Percentiles rank a stretch among this genome's conserved stretches.
phyloP scores from a whole-genome alignment of 2,888 invertebrate species.

The Acanthosepion lycidas region DNA sequence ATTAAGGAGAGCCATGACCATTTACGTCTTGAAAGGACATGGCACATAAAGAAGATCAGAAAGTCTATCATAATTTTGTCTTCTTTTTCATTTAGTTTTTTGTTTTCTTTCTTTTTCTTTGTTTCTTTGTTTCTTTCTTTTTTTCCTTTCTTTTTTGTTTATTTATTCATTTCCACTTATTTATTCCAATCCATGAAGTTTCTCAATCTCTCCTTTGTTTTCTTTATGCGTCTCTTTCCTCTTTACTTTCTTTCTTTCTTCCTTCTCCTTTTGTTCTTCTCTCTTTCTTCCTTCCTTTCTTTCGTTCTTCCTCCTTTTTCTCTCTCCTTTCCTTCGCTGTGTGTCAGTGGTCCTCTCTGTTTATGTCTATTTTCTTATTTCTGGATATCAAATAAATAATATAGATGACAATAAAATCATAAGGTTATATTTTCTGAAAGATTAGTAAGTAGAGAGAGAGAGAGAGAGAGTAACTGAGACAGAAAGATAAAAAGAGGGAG shows the following conservation, averaged over 20 bases:
- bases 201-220: not conserved
- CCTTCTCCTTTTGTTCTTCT: not conserved
- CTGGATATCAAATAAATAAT: slow-evolving; percentile 33
- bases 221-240: not conserved
- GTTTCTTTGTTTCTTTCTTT: not conserved
- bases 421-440: not conserved
- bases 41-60: too few species aligned
- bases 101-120: not conserved
- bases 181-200: not conserved
- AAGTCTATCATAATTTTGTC: too few species aligned
- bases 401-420: not conserved
- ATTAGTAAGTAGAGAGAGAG: not conserved
- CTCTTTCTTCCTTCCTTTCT: not conserved
- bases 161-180: not conserved
- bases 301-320: not conserved
- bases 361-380: not conserved
- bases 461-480: not conserved
- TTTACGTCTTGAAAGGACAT: too few species aligned
- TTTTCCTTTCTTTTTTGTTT: not conserved
- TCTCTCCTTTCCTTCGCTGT: not conserved
- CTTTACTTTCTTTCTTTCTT: not conserved
- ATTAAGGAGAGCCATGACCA: too few species aligned
- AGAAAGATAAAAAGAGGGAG: not conserved
- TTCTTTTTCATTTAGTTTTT: too few species aligned
- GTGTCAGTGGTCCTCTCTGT: not conserved